Conservation (phyloP, 2,797 vertebrate genomes). For the Tamandua tetradactyla region DNA sequence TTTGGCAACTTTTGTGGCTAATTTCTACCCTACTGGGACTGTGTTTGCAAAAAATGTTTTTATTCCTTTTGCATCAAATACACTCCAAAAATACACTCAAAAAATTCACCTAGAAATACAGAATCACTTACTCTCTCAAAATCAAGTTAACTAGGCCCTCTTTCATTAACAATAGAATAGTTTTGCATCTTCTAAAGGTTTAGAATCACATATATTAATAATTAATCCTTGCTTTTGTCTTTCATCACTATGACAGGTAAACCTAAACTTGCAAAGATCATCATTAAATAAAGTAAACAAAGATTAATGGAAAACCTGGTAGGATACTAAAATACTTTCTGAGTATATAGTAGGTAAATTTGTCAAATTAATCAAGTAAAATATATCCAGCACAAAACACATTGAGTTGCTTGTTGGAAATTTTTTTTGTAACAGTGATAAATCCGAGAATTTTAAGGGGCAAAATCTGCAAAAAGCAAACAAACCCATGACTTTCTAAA, state of each 20-base stretch:
- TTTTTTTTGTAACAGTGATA: neutral
- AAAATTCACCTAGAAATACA: constrained; percentile 49
- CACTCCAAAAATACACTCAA: neutral
- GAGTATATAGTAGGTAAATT: neutral
- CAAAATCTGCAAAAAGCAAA: neutral
- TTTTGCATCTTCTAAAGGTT: neutral
- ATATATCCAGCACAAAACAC: neutral
- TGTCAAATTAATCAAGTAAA: constrained; percentile 19
- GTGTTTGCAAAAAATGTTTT: constrained; percentile 16
- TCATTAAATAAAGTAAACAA: constrained; percentile 32
- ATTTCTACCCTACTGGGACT: neutral
- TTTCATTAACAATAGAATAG: constrained; percentile 33
- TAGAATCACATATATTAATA: neutral
- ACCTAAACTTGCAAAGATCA: constrained; percentile 1
- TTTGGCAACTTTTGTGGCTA: constrained; percentile 15
- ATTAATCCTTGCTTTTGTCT: neutral
- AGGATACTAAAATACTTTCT: neutral
- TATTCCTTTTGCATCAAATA: constrained; percentile 40
- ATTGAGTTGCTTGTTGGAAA: neutral
- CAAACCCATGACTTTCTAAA: neutral
- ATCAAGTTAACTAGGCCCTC: neutral
- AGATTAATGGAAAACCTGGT: neutral
- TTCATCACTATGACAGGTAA: neutral
- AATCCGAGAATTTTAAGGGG: neutral
- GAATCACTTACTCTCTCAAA: neutral